A percentile compares a stretch with the other conserved stretches of the same genome.
These are phyloP conservation scores for Fistularia tabacaria DNA, from an alignment of 2,797 vertebrate species.

Conservation along the genomic window DNA sequence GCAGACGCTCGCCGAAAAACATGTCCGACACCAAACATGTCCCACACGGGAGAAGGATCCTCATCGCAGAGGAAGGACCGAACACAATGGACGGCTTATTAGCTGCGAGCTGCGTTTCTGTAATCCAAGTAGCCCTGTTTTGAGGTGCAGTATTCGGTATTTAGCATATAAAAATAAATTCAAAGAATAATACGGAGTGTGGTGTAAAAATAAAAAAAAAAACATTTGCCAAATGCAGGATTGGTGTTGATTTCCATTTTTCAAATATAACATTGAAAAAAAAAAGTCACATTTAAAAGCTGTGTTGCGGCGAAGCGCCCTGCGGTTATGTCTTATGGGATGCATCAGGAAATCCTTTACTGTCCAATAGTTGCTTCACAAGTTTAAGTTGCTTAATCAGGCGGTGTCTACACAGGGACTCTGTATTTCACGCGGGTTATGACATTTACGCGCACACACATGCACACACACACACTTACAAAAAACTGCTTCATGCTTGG, in stretches of 20 bases:
- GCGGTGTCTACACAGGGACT: constrained; percentile 51
- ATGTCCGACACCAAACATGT: constrained; percentile 51
- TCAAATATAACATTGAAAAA: too few species aligned
- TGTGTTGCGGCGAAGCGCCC: constrained; percentile 12
- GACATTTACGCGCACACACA: constrained; percentile 38
- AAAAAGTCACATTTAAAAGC: constrained; percentile 1
- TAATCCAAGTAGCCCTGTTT: too few species aligned
- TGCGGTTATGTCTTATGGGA: neutral
- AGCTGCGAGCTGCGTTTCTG: too few species aligned
- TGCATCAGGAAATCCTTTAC: constrained; percentile 34
- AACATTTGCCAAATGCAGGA: too few species aligned
- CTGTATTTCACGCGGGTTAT: constrained; percentile 48
- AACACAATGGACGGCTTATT: too few species aligned
- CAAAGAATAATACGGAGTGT: too few species aligned
- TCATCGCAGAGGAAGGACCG: neutral
- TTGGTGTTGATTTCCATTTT: too few species aligned
- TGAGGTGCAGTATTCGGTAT: too few species aligned
- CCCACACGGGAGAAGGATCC: constrained; percentile 34
- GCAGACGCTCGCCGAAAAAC: constrained; percentile 58
- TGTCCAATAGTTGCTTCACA: constrained; percentile 50
- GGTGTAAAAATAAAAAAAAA: too few species aligned
- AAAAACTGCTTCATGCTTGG: constrained; percentile 78
- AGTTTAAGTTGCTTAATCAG: constrained; percentile 62
- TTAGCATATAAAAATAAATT: too few species aligned
- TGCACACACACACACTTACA: constrained; percentile 23